These are phyloP conservation scores for Lucilia cuprina DNA, from an alignment of 1,140 invertebrate genomes.

Conservation along the genomic window DNA sequence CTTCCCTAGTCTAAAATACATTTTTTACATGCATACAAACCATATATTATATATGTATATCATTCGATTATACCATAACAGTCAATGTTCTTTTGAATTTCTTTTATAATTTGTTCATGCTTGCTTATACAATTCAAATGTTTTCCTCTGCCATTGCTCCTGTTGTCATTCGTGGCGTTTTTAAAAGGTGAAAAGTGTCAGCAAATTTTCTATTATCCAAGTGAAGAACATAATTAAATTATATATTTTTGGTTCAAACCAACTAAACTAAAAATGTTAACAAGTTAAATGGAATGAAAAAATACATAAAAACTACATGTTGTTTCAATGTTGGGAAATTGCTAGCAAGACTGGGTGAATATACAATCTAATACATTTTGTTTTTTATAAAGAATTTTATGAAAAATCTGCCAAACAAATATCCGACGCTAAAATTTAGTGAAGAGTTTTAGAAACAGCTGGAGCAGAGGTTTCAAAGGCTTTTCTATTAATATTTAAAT, in stretches of 20 bases:
- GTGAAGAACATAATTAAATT: constrained; percentile 3
- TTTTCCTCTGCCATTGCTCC: neutral
- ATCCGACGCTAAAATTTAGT: too few species aligned
- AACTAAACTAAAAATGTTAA: neutral
- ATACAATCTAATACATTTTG: too few species aligned
- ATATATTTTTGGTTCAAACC: neutral
- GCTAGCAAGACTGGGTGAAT: too few species aligned
- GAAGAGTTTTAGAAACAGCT: too few species aligned
- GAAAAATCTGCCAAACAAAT: too few species aligned
- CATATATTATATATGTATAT: too few species aligned
- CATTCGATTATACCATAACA: neutral
- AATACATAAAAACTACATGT: neutral
- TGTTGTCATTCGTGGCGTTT: neutral
- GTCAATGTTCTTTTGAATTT: neutral
- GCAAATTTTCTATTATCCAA: neutral
- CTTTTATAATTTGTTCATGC: neutral
- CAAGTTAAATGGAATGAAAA: neutral
- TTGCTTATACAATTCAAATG: neutral
- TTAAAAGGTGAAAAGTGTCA: constrained; percentile 8
- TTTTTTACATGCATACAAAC: too few species aligned
- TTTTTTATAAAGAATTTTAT: too few species aligned
- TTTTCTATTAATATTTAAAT: too few species aligned
- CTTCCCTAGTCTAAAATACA: neutral
- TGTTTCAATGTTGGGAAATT: too few species aligned
- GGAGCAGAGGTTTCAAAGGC: too few species aligned